Base-by-base conservation (phyloP, 2,797 vertebrate genomes). In the Parambassis ranga region DNA sequence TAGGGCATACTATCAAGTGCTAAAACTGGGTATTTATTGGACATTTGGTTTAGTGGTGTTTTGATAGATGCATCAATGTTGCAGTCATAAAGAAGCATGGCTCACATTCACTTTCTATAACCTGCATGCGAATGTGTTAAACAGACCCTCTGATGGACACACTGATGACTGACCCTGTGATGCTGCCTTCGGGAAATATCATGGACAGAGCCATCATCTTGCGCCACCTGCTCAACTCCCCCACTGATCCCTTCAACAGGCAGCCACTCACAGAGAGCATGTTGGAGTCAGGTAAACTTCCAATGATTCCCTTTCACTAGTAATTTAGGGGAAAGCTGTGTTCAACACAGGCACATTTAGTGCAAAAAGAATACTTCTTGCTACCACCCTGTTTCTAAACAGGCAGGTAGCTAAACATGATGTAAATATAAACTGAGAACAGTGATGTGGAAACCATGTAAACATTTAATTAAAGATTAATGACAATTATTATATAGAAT, bases 91-190 rank as follows among this genome's bases (percentile, higher is more conserved):
- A 43, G n/a, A 68, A 62, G 35, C 1, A 13, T 31, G 4, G 13
- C 26, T 55, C n/a, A 28, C 42, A 13, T 18, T 18, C 2, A 44
- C 13, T 24, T 24, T 42, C 27, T 27, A 27, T 27, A 10, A n/a
- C n/a, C n/a, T 2, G 0, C 18, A 28, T 42, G 6, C 68, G 22
- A 15, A 43, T 47, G 19, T 74, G 23, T 77, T 70, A 1, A 42
- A 69, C 82, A 99, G 98, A 99, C 83, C 98, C 98, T 0, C 92
- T 99, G 63, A 98, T 99, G 98, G 98, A 99, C 90, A 99, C 98
- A 0, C 92, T 99, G 70, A 99, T 99, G 98, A 95, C 92, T 0
- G 98, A 99, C 80, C 98, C 97, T 0, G 98, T 99, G 87, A 93
- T 96, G 7, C 88, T 99, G 82, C 97, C 98, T 9, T 99, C 97